Conservation (phyloP, 2,797 vertebrate species). For the Poecile montanus region DNA sequence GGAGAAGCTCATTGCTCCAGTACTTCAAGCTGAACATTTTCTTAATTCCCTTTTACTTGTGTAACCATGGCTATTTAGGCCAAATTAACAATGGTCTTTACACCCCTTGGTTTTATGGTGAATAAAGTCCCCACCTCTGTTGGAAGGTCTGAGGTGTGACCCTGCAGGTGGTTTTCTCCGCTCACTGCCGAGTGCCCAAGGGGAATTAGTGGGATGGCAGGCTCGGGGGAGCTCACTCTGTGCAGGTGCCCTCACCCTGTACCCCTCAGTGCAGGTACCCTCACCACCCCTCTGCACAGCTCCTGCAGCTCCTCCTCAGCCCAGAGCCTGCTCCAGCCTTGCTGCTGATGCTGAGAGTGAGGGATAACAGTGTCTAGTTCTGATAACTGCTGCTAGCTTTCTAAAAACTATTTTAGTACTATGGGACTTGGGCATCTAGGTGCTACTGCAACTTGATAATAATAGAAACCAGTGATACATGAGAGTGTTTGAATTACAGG, state of each 20-base stretch:
- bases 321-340: background rate
- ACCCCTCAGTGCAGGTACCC: background rate
- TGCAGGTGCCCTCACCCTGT: rapidly evolving
- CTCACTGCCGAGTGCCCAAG: background rate
- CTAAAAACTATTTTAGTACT: background rate
- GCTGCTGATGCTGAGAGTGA: rapidly evolving
- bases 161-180: background rate
- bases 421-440: background rate
- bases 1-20: background rate
- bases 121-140: background rate
- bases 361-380: background rate
- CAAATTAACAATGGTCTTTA: background rate
- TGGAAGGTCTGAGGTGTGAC: background rate
- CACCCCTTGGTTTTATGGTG: background rate
- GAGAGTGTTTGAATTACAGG: background rate
- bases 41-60: background rate
- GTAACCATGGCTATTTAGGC: background rate
- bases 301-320: background rate
- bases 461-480: background rate
- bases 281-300: background rate
- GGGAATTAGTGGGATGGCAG: rapidly evolving
- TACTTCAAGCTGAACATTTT: background rate
- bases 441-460: conserved; percentile 11
- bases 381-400: background rate
- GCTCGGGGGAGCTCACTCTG: background rate